Base-by-base conservation (phyloP, 2,888 invertebrate species). In the Adelognathus sp. region DNA sequence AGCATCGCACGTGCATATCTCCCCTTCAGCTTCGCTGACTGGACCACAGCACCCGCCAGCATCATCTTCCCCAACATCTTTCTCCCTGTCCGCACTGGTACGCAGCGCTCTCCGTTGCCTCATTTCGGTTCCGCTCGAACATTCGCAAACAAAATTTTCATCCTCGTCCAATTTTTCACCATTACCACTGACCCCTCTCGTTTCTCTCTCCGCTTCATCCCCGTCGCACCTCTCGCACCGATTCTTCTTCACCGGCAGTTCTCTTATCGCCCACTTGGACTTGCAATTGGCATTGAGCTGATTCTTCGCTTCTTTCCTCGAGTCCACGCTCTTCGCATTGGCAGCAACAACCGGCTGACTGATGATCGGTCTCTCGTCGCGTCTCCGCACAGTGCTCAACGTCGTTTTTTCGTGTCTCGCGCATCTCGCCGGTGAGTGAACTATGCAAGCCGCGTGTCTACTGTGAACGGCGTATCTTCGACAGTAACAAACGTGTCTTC, bases 291-390 rank as follows among this genome's bases (percentile, higher is more conserved):
- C 86, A 33, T 90, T 91, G 64, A 89, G 69, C 50, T 89, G 87
- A 82, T 91, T 91, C 33, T 90, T 90, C 1, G 87, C 82, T 36
- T 91, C 90, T 73, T 91, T 91, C 27, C 86, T 84, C 14, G 79
- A 80, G 14, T 79, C 69, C 14, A 71, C 63, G n/a, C 60, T 33
- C 7, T 58, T 75, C 0, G 76, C 9, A 33, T 14, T 72, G 9
- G 72, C 7, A 3, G 46, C 14, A 9, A 29, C 1, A 0, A 41
- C 46, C 5, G 72, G 31, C 39, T 77, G 81, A 27, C 60, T 73
- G 24, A 77, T 73, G n/a, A 71, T 60, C 16, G 75, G 76, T 61
- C 69, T 64, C 6, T 69, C 66, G 7, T 74, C 56, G 56, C 70
- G 24, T 5, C 31, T n/a, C 9, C 24, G 36, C 5, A 14, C 4